Evolutionary conservation across 2,797 vertebrate genomes (phyloP).

Genomic region (Eulemur albifrons): DNA sequence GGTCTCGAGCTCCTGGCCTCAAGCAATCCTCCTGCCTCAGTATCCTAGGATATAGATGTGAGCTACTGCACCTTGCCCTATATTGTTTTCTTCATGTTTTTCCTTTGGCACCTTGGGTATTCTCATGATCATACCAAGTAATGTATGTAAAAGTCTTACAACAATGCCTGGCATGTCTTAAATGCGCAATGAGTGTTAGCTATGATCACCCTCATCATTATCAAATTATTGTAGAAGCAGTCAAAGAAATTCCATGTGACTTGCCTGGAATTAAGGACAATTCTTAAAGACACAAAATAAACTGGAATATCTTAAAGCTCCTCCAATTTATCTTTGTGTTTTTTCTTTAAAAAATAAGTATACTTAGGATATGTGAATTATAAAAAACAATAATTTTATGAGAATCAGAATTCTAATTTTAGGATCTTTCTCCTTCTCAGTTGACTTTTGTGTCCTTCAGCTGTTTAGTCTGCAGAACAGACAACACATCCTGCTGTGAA

Average conservation of each 20-base stretch:
- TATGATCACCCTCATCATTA: neutral
- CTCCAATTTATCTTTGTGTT: neutral
- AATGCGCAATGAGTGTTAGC: neutral
- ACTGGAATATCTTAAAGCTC: too few relatives aligned
- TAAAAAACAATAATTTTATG: neutral
- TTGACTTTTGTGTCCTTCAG: neutral
- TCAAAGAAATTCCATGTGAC: neutral
- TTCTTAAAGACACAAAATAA: neutral
- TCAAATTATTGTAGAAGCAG: neutral
- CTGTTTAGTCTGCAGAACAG: neutral
- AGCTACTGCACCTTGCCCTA: neutral
- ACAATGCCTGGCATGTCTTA: neutral
- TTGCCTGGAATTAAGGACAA: neutral
- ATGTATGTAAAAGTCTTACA: neutral
- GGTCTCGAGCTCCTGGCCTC: too few relatives aligned
- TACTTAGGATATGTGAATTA: neutral
- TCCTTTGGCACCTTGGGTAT: neutral
- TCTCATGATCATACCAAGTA: neutral
- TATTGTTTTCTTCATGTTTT: neutral
- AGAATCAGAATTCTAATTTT: conserved; percentile 6
- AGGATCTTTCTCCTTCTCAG: neutral
- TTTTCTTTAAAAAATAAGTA: conserved; percentile 44
- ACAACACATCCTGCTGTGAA: neutral
- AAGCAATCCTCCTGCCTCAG: too few relatives aligned
- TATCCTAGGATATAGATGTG: too few relatives aligned